A percentile compares a stretch with the other conserved stretches of the same genome.
Conservation (phyloP, 2,888 invertebrate species). For the Melolontha melolontha region DNA sequence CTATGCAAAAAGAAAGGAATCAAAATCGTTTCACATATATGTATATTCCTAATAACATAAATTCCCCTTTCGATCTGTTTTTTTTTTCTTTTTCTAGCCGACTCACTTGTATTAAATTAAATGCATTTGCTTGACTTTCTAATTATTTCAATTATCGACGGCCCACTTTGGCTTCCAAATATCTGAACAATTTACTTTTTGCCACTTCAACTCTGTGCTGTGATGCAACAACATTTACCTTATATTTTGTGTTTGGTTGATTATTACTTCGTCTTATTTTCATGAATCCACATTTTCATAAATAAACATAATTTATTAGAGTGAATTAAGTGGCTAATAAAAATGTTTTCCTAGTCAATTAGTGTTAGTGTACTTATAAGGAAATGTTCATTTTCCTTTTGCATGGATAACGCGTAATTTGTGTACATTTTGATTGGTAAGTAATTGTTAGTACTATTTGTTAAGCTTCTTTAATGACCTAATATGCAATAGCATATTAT, state of each 20-base stretch:
- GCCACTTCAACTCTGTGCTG: conserved; percentile 2
- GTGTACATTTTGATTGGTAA: too few relatives aligned
- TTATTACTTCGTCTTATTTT: too few relatives aligned
- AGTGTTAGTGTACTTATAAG: not conserved
- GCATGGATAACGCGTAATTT: too few relatives aligned
- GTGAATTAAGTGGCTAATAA: not conserved
- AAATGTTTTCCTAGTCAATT: conserved; percentile 2
- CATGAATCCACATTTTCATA: too few relatives aligned
- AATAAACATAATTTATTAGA: not conserved
- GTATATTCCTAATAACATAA: not conserved
- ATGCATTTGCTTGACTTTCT: conserved; percentile 33
- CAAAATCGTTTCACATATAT: not conserved
- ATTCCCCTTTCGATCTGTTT: conserved; percentile 2
- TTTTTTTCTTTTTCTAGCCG: not conserved
- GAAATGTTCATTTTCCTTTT: too few relatives aligned
- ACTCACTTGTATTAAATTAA: conserved; percentile 6
- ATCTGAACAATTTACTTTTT: conserved; percentile 17
- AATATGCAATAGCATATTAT: too few relatives aligned
- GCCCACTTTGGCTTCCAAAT: conserved; percentile 30
- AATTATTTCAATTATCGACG: conserved; percentile 33
- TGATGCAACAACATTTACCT: not conserved
- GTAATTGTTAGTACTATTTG: too few relatives aligned
- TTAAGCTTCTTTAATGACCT: too few relatives aligned
- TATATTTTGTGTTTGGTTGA: too few relatives aligned
- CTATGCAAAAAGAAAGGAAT: too few relatives aligned